Base-by-base conservation (phyloP, 92 coral and sea anemone species). In the Epizoanthus ramosus region DNA sequence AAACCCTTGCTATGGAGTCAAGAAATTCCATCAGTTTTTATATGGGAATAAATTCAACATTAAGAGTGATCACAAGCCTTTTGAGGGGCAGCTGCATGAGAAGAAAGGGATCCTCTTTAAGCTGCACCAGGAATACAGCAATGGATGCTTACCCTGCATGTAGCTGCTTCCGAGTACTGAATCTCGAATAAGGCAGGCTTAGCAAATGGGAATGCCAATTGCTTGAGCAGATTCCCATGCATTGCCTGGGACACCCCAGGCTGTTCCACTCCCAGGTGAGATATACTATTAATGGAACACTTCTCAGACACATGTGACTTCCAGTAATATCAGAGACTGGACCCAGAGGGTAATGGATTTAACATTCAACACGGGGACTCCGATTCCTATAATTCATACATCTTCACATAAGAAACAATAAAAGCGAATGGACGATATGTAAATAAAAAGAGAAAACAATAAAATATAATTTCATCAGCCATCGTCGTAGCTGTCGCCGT, bases 151-250 rank as follows among this genome's bases (percentile, higher is more conserved):
- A 28, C 53, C 50, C 63, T n/a, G n/a, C n/a, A n/a, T n/a, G n/a
- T 63, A 63, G 68, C 33, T 61, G 33, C 33, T 63, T 92, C 83
- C 80, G 85, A 83, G 80, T 89, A 85, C 64, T 60, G 28, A 22
- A 77, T 87, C 18, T 79, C 83, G 16, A 79, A 90, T 58, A 87
- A 84, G 79, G 68, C 73, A 18, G 92, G 90, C 13, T 67, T 50
- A 57, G 61, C 79, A n/a, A 87, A 84, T 74, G 91, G 84, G 3
- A 87, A 87, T 64, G 91, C 91, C n/a, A 89, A 90, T 75, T 89
- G 71, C 58, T 57, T 90, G 35, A 87, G 91, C 61, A 60, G 89
- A 35, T 82, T 85, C 25, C 92, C n/a, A n/a, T n/a, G n/a, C 90
- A 66, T 81, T 88, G 63, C 87, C 89, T 5, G 84, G 45, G 71